Percentiles rank a stretch among this genome's conserved stretches.
These are phyloP conservation scores for Lophotis ruficrista DNA, from an alignment of 2,113 vertebrate genomes.

Conservation along the genomic window DNA sequence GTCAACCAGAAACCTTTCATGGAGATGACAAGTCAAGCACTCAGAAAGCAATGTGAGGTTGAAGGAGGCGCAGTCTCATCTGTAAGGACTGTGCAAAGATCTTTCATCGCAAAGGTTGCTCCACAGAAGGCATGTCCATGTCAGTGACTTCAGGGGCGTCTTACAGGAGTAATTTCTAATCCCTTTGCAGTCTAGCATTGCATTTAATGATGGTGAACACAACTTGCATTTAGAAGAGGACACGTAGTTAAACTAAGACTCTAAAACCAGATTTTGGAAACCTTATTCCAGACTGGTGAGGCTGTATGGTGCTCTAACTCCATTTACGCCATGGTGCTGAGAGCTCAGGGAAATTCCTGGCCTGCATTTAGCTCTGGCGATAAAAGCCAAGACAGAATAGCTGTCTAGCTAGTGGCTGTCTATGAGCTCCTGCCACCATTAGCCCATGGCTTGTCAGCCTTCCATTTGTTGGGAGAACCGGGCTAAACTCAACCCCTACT, in stretches of 20 bases:
- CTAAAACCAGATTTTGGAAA: neutral
- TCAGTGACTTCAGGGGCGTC: neutral
- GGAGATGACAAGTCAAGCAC: neutral
- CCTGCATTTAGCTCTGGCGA: neutral
- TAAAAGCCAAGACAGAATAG: neutral
- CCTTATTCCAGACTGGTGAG: neutral
- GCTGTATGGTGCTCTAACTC: neutral
- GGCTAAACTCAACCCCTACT: neutral
- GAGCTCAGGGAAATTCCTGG: neutral
- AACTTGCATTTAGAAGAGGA: neutral
- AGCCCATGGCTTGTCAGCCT: neutral
- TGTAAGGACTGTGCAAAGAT: neutral
- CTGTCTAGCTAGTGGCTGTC: neutral
- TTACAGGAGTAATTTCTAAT: neutral
- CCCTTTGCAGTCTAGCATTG: neutral
- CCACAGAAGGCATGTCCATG: neutral
- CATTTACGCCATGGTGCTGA: rapidly evolving
- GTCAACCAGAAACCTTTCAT: neutral
- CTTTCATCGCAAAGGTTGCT: neutral
- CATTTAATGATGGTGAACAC: neutral
- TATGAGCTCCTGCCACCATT: neutral
- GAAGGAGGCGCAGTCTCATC: neutral
- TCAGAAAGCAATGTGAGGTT: neutral
- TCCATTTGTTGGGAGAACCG: neutral
- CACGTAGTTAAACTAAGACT: neutral